Conservation (phyloP, 2,888 invertebrate genomes). For the Diarsia mendica region DNA sequence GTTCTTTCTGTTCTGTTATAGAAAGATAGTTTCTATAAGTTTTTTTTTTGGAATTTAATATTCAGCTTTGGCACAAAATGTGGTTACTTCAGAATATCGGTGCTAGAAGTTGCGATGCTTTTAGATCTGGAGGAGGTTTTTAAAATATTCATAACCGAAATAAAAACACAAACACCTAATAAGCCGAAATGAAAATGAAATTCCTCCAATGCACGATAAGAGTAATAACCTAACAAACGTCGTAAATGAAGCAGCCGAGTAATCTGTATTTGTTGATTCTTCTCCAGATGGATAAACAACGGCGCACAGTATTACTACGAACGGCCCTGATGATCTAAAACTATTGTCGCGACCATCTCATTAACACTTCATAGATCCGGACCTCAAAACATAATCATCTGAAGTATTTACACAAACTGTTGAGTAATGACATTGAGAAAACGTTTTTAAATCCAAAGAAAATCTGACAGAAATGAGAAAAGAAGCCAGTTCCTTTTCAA, state of each 20-base stretch:
- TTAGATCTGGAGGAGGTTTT: no score
- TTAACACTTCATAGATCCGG: conserved; percentile 58
- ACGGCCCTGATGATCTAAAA: conserved; percentile 55
- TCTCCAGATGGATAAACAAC: conserved; percentile 18
- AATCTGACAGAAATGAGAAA: background rate
- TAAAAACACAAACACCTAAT: conserved; percentile 21
- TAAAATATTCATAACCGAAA: conserved; percentile 16
- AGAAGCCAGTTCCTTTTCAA: background rate
- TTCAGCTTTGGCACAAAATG: background rate
- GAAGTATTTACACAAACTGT: conserved; percentile 29
- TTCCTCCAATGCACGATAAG: conserved; percentile 39
- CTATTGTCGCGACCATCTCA: conserved; percentile 52
- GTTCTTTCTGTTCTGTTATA: conserved; percentile 7
- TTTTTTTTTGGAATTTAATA: background rate
- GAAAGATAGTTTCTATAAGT: background rate
- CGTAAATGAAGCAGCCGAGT: conserved; percentile 24
- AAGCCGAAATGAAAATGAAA: conserved; percentile 29
- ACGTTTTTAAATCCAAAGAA: background rate
- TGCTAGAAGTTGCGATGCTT: background rate
- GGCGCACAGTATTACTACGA: conserved; percentile 21
- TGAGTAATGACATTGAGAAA: conserved; percentile 1
- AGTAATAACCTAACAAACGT: conserved; percentile 39
- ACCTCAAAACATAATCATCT: conserved; percentile 42
- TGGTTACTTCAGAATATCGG: background rate
- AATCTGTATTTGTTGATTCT: conserved; percentile 12